Evolutionary conservation across 2,888 invertebrate genomes (phyloP).

Genomic region (Crocallis elinguaria): DNA sequence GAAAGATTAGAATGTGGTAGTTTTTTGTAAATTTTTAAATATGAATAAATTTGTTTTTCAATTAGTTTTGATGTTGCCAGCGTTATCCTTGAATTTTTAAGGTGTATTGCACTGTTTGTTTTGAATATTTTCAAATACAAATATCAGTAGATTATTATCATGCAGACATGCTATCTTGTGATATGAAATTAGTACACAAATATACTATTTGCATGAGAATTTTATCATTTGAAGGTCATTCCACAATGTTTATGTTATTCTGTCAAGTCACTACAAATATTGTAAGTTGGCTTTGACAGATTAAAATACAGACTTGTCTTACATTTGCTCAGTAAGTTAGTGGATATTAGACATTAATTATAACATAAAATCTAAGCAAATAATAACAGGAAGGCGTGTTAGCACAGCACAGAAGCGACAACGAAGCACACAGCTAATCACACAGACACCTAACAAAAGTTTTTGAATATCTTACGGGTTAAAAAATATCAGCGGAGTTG

Average conservation of each 20-base stretch:
- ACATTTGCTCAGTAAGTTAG: not conserved
- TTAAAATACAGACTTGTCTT: no score
- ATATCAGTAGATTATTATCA: slow-evolving; percentile 1
- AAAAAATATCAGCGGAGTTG: slow-evolving; percentile 66
- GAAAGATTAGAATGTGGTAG: no score
- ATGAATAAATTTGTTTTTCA: no score
- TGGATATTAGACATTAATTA: not conserved
- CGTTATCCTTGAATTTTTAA: not conserved
- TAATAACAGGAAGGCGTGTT: slow-evolving; percentile 40
- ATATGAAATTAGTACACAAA: not conserved
- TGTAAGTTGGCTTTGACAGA: no score
- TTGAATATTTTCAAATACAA: not conserved
- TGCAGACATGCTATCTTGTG: not conserved
- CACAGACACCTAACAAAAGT: slow-evolving; percentile 51
- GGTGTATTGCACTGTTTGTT: not conserved
- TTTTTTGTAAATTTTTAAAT: no score
- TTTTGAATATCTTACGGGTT: slow-evolving; percentile 71
- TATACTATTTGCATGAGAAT: not conserved
- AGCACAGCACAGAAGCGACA: slow-evolving; percentile 47
- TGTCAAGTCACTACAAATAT: not conserved
- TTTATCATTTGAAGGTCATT: slow-evolving; percentile 3
- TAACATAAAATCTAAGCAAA: slow-evolving; percentile 37
- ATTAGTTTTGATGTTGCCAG: not conserved
- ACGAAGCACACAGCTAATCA: slow-evolving; percentile 51
- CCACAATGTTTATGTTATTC: slow-evolving; percentile 5